phyloP scores from a whole-genome alignment of 2,113 vertebrate genomes.

The Podarcis cretensis region DNA sequence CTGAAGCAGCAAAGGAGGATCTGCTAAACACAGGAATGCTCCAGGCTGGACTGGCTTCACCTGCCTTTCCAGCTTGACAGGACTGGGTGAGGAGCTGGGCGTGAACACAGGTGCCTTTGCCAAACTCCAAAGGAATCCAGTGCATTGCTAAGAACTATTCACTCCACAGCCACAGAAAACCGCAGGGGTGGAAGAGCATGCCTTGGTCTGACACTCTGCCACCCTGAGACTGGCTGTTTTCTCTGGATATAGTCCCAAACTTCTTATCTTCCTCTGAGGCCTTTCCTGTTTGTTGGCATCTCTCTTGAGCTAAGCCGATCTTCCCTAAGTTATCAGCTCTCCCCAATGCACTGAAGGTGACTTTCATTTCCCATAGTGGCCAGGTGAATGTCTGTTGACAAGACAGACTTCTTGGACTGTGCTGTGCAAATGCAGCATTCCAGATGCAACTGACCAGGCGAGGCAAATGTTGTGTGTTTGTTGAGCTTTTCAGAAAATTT shows the following conservation, averaged over 20 bases:
- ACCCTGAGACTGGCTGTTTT: neutral
- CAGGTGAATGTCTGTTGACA: neutral
- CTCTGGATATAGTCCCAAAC: neutral
- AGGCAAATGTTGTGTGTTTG: neutral
- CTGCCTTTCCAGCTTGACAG: slow-evolving; percentile 63
- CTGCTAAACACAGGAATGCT: neutral
- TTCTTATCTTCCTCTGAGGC: neutral
- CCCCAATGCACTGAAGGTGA: neutral
- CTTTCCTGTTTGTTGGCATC: neutral
- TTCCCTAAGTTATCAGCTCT: neutral
- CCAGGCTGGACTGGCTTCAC: slow-evolving; percentile 14
- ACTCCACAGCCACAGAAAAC: slow-evolving; percentile 49
- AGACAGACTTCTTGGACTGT: neutral
- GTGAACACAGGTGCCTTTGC: neutral
- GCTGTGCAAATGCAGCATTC: neutral
- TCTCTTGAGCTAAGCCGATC: neutral
- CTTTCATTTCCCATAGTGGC: neutral
- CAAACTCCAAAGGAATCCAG: neutral
- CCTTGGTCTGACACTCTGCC: neutral
- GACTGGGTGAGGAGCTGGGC: slow-evolving; percentile 2
- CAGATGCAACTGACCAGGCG: neutral
- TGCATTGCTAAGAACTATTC: slow-evolving; percentile 3
- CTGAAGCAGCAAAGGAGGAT: neutral
- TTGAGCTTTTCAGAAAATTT: neutral
- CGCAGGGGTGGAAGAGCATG: slow-evolving; percentile 31